Evolutionary conservation across 2,888 invertebrate species (phyloP), one percentile per base, ranked within the genome.

Genomic region (Heliconius cydno): DNA sequence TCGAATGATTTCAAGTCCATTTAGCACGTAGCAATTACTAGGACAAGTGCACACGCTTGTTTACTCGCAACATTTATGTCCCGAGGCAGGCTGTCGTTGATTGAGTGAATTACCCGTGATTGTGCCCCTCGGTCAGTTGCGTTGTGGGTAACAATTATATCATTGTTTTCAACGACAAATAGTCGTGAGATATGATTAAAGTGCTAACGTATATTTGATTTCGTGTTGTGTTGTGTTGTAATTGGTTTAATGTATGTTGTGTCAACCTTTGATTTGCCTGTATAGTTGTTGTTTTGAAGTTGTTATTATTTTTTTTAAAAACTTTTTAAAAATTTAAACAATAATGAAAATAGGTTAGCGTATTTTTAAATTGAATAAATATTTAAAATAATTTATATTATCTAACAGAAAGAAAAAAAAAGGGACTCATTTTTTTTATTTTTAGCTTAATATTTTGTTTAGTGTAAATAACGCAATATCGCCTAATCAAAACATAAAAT

Each of bases 71-170:
- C 90, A 90, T 90, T 92, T 92, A 93, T 89, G 88, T 90, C 93
- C 90, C 86, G 86, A 82, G 93, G 94, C 92, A 80, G 84, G 86
- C 85, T 19, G 60, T 60, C 60, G 87, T 85, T 87, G 90, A 90
- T 89, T 89, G 90, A 88, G 90, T 91, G 91, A 91, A 94, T 94
- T 91, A 91, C 90, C 84, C 81, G 85, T 90, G 91, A 94, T 94
- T 92, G 88, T 90, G 89, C 92, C 91, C 89, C 86, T 87, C 85
- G 90, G 92, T 89, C 90, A 86, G 86, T 82, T 82, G 84, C 84
- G 86, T 87, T 87, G 82, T 79, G 67, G 52, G 66, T 22, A 41
- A 66, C 52, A 67, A 57, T 65, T 68, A 63, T 79, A 67, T 71
- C 38, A 76, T 80, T 80, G 68, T 80, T 67, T 60, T 80, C 73